phyloP scores from a whole-genome alignment of 2,797 vertebrate species.

The Columba guinea region DNA sequence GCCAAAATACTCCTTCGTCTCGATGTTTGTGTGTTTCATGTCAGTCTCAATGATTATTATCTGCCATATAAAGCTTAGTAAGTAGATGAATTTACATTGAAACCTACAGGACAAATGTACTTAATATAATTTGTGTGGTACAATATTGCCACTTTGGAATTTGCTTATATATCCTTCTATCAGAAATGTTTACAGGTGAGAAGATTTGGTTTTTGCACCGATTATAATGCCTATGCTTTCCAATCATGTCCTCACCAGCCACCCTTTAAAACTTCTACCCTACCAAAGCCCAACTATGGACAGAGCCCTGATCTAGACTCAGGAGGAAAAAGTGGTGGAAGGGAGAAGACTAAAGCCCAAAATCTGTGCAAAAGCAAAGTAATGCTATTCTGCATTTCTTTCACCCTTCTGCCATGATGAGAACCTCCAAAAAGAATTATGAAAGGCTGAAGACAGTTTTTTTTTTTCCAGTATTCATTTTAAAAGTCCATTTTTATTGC shows the following conservation, averaged over 20 bases:
- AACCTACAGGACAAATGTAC: background rate
- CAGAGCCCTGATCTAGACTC: background rate
- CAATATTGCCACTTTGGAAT: background rate
- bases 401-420: background rate
- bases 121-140: background rate
- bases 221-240: background rate
- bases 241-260: fast-evolving
- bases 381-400: background rate
- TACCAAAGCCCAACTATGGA: background rate
- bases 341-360: background rate
- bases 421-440: background rate
- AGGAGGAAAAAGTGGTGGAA: background rate
- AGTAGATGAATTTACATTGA: background rate
- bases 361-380: background rate
- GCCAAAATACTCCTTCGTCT: background rate
- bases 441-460: background rate
- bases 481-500: background rate
- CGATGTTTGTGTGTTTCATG: background rate
- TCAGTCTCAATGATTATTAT: background rate
- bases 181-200: background rate
- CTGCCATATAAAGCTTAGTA: background rate
- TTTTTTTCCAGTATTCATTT: background rate
- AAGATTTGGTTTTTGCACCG: background rate
- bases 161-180: background rate
- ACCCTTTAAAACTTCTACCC: fast-evolving